phyloP scores from a whole-genome alignment of 2,113 vertebrate species.

The Grus americana region DNA sequence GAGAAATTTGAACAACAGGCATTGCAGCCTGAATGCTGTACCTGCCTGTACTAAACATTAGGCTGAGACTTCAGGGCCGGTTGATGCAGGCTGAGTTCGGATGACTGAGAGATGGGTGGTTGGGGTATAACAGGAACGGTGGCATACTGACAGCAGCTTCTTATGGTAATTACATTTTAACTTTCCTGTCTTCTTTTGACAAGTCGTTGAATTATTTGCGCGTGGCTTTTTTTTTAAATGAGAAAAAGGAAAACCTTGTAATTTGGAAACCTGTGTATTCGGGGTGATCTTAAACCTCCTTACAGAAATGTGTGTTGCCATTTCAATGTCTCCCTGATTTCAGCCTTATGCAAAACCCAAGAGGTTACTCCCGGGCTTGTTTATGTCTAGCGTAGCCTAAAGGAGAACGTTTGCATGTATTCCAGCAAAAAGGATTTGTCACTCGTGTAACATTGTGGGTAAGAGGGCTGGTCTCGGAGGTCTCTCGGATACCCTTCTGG shows the following conservation, averaged over 20 bases:
- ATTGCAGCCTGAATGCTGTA: background rate
- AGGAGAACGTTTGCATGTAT: background rate
- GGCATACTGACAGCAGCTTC: background rate
- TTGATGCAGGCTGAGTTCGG: background rate
- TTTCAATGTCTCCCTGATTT: background rate
- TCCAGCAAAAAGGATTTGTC: background rate
- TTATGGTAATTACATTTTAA: background rate
- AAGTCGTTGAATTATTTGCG: background rate
- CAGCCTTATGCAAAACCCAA: background rate
- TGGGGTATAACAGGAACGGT: fast-evolving
- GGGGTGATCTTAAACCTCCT: background rate
- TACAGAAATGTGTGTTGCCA: background rate
- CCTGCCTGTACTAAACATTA: background rate
- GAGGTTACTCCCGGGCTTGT: background rate
- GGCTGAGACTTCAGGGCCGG: background rate
- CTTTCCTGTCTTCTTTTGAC: background rate
- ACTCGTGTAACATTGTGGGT: background rate
- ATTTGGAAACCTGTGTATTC: background rate
- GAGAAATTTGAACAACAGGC: background rate
- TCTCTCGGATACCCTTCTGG: fast-evolving
- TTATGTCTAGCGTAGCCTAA: background rate
- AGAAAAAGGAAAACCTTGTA: background rate
- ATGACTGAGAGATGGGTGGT: background rate
- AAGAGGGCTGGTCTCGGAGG: background rate
- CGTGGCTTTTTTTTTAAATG: background rate